phyloP scores from a whole-genome alignment of 2,113 vertebrate species.

The Cepphus grylle region DNA sequence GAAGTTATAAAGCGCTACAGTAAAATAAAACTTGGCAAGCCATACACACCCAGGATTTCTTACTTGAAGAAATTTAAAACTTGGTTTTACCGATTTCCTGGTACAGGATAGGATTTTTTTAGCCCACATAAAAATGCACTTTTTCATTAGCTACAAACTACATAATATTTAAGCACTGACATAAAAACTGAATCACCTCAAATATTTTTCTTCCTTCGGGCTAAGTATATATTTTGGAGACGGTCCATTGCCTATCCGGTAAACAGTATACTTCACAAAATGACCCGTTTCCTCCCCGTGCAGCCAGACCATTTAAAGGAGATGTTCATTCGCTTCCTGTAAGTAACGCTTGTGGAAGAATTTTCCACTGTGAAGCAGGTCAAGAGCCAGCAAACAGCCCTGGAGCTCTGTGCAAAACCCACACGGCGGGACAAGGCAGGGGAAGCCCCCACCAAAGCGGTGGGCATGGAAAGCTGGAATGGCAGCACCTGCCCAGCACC shows the following conservation, averaged over 20 bases:
- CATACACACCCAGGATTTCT: neutral
- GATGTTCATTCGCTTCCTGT: conserved; percentile 42
- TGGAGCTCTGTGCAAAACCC: neutral
- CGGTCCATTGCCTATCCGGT: neutral
- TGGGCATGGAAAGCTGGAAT: neutral
- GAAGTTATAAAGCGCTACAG: neutral
- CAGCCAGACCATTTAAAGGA: conserved; percentile 9
- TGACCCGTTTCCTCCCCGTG: conserved; percentile 5
- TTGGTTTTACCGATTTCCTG: neutral
- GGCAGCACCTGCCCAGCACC: neutral
- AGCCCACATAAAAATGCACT: neutral
- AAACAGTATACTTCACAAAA: conserved; percentile 52
- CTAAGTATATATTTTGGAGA: conserved; percentile 51
- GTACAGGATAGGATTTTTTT: neutral
- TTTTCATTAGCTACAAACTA: neutral
- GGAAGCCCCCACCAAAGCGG: neutral
- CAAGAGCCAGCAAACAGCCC: conserved; percentile 1
- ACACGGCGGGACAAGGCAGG: neutral
- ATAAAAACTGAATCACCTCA: neutral
- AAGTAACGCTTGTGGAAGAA: conserved; percentile 32
- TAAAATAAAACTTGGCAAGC: neutral
- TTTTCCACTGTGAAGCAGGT: conserved; percentile 38
- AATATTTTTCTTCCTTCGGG: conserved; percentile 41
- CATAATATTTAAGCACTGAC: neutral
- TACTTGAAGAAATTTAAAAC: neutral